These are phyloP conservation scores for Tachysurus vachellii DNA, from an alignment of 2,113 vertebrate genomes.

Conservation along the genomic window DNA sequence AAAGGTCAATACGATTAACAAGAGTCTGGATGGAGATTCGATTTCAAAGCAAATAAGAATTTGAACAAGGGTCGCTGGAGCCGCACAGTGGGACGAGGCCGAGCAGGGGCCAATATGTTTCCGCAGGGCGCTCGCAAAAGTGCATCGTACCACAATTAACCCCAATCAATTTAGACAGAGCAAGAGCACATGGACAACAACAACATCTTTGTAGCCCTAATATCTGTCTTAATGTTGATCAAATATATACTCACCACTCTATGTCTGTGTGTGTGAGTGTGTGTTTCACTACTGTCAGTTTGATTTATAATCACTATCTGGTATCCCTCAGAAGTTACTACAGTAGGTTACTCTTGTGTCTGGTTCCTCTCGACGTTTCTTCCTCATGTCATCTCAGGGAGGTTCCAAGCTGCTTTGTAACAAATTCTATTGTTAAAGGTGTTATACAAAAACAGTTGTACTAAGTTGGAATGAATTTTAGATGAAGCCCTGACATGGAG, in stretches of 20 bases:
- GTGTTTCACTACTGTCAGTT: background rate
- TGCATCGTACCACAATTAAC: slow-evolving; percentile 18
- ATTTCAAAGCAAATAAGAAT: slow-evolving; percentile 53
- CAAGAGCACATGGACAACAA: background rate
- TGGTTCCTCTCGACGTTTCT: background rate
- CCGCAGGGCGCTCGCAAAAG: background rate
- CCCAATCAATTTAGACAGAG: background rate
- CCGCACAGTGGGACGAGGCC: slow-evolving; percentile 1
- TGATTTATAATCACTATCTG: background rate
- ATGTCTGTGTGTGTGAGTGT: background rate
- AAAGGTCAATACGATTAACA: slow-evolving; percentile 58
- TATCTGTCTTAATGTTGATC: background rate
- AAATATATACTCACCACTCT: background rate
- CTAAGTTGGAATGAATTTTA: background rate
- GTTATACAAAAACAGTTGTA: background rate
- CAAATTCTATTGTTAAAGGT: background rate
- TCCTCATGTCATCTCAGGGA: background rate
- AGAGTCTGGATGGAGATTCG: slow-evolving; percentile 48
- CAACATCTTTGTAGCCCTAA: background rate
- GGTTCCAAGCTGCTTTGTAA: background rate
- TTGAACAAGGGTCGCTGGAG: slow-evolving; percentile 46
- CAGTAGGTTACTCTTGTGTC: background rate
- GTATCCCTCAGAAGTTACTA: background rate
- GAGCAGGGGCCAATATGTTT: slow-evolving; percentile 33
- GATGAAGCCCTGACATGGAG: background rate